Evolutionary conservation across 2,888 invertebrate genomes (phyloP).

Genomic region (Nasonia oneida): DNA sequence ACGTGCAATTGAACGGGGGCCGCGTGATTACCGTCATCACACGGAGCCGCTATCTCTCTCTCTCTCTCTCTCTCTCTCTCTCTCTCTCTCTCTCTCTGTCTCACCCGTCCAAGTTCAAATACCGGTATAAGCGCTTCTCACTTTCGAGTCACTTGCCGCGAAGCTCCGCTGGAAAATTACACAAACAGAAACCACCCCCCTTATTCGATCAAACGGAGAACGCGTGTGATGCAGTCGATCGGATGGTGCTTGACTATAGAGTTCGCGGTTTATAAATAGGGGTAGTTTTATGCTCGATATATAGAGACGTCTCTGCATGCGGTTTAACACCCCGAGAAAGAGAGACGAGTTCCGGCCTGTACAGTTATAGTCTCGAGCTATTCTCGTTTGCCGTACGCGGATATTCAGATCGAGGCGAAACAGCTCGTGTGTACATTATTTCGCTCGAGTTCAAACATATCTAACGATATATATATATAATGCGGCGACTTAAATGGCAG

Average conservation of each 20-base stretch:
- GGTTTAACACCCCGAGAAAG: neutral
- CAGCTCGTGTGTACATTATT: too few species aligned
- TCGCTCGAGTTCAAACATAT: neutral
- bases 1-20: conserved; percentile 75
- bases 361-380: neutral
- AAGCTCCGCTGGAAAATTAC: neutral
- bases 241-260: neutral
- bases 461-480: neutral
- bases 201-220: neutral
- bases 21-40: conserved; percentile 76
- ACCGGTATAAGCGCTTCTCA: conserved; percentile 75
- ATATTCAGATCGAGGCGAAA: too few species aligned
- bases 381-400: too few species aligned
- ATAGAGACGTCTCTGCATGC: neutral
- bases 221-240: neutral
- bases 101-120: conserved; percentile 71
- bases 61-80: conserved; percentile 8
- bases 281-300: conserved; percentile 6
- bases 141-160: conserved; percentile 70
- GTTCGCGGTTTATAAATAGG: neutral
- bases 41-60: conserved; percentile 29
- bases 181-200: conserved; percentile 14
- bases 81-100: conserved; percentile 1
- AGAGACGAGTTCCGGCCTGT: neutral
- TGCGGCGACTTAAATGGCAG: neutral